These are phyloP conservation scores for Limonius californicus DNA, from an alignment of 1,140 invertebrate species.

Conservation along the genomic window DNA sequence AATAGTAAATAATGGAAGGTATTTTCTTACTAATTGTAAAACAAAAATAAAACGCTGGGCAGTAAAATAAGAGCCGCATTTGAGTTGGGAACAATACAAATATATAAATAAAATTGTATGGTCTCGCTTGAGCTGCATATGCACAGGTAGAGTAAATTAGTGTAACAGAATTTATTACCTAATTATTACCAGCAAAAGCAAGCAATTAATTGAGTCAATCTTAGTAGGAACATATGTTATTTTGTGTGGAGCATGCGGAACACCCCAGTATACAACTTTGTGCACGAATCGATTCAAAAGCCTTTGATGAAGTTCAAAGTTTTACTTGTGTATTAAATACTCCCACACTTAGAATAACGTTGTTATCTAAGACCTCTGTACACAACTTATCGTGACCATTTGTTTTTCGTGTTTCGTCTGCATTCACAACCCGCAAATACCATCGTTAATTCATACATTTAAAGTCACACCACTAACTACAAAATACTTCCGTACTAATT, in stretches of 20 bases:
- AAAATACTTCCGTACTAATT: too few species aligned
- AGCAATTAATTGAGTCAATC: constrained; percentile 20
- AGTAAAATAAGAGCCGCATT: too few species aligned
- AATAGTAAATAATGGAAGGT: too few species aligned
- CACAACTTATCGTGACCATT: background rate
- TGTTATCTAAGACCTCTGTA: background rate
- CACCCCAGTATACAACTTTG: background rate
- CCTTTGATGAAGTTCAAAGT: constrained; percentile 3
- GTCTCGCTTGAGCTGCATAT: background rate
- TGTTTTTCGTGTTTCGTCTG: background rate
- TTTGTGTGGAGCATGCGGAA: constrained; percentile 8
- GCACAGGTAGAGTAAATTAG: constrained; percentile 13
- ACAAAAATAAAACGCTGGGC: too few species aligned
- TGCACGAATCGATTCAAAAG: background rate
- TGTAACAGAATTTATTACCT: constrained; percentile 22
- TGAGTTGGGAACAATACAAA: too few species aligned
- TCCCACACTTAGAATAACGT: background rate
- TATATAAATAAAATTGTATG: too few species aligned
- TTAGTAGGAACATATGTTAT: constrained; percentile 13
- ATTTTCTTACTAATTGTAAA: too few species aligned
- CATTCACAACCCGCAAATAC: too few species aligned
- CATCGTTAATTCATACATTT: too few species aligned
- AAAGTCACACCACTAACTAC: too few species aligned
- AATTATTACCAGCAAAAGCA: constrained; percentile 20
- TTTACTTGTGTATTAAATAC: constrained; percentile 3